Evolutionary conservation across 2,888 invertebrate genomes (phyloP), one percentile per base, ranked within the genome.

Genomic region (Globia sparganii): DNA sequence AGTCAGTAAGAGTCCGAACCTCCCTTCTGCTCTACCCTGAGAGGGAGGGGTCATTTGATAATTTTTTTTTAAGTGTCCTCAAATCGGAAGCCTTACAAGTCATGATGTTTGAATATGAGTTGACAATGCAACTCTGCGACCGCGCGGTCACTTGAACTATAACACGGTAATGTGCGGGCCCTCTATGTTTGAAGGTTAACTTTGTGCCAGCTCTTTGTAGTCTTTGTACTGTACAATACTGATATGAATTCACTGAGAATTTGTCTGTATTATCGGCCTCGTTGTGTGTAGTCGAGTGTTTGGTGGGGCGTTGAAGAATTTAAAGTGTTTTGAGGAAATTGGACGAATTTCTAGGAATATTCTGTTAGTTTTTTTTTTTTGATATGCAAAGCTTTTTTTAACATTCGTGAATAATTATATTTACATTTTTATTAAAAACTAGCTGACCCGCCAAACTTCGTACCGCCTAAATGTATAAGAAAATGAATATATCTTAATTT

Each of bases 121-220:
- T 53, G 71, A 82, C 80, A 82, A 80, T 75, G 88, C 91, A 91
- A 89, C 89, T 89, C 88, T 76, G 66, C 34, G 59, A 53, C 91
- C 86, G 69, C 86, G 91, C 92, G 94, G 93, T 94, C 94, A 94
- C 92, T 93, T 91, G 90, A 91, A 75, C 78, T 78, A 92, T 92
- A 92, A 91, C 89, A 58, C 87, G 86, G 81, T 89, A 90, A 93
- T 91, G 92, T 94, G 94, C 94, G 94, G 94, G 93, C 91, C 92
- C 93, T 93, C 93, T 94, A 93, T 94, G 90, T 91, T 81, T 87
- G 89, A 91, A 91, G 92, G 91, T 91, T 91, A 91, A 93, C 91
- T 93, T 92, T 83, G 59, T 77, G 43, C 81, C 49, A 75, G 70
- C 89, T 90, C 91, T 90, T 91, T 93, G 91, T 91, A 77, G 70